These are phyloP conservation scores for Podotricha telesiphe DNA, from an alignment of 2,888 invertebrate species.

Conservation along the genomic window DNA sequence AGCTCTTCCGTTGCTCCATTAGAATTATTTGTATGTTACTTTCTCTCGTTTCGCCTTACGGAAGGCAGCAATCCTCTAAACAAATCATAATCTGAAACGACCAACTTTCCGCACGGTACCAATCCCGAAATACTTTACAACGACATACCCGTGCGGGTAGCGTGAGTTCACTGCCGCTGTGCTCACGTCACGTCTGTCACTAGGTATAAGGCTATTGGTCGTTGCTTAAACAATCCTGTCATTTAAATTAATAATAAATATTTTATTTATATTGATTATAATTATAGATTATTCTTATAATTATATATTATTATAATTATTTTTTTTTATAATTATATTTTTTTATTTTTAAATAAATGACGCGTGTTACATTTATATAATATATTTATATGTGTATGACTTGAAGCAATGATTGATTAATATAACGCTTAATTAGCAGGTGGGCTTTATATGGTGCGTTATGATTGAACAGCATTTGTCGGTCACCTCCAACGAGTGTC, in stretches of 20 bases:
- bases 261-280: no score
- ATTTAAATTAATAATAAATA: neutral
- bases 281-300: no score
- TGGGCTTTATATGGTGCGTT: neutral
- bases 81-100: slow-evolving; percentile 54
- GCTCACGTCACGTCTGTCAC: slow-evolving; percentile 36
- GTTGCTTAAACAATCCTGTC: slow-evolving; percentile 20
- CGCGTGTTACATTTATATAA: neutral
- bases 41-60: slow-evolving; percentile 56
- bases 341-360: no score
- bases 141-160: slow-evolving; percentile 57
- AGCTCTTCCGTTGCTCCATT: neutral
- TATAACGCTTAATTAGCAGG: neutral
- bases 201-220: slow-evolving; percentile 32
- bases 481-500: no score
- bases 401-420: neutral
- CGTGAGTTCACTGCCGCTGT: slow-evolving; percentile 42
- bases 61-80: slow-evolving; percentile 61
- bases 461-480: neutral
- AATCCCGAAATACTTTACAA: slow-evolving; percentile 76
- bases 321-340: no score
- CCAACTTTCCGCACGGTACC: slow-evolving; percentile 82
- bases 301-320: no score
- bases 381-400: neutral
- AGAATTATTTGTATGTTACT: slow-evolving; percentile 26